Conservation (phyloP, 1,140 invertebrate species). For the Ceratina japonica region DNA sequence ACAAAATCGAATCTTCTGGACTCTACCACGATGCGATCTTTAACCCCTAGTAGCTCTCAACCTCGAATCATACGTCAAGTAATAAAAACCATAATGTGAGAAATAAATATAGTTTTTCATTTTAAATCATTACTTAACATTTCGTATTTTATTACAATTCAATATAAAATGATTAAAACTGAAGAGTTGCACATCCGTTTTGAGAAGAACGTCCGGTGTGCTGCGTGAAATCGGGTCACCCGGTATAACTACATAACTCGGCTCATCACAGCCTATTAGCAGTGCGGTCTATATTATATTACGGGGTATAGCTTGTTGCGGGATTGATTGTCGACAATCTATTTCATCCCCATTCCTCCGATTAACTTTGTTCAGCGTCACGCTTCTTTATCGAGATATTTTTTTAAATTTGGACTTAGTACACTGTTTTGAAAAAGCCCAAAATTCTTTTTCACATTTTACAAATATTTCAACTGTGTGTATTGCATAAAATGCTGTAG, state of each 20-base stretch:
- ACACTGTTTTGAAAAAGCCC: too few species aligned
- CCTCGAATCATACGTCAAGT: too few species aligned
- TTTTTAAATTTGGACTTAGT: not conserved
- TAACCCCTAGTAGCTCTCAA: too few species aligned
- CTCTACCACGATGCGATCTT: too few species aligned
- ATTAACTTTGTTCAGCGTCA: not conserved
- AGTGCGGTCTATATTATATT: slow-evolving; percentile 29
- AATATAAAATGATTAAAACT: not conserved
- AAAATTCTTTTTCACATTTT: too few species aligned
- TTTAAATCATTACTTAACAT: too few species aligned
- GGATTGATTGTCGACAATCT: slow-evolving; percentile 32
- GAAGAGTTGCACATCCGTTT: slow-evolving; percentile 30
- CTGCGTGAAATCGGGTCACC: slow-evolving; percentile 36
- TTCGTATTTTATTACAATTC: too few species aligned
- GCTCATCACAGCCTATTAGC: slow-evolving; percentile 35
- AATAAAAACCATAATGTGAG: too few species aligned
- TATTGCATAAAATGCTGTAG: too few species aligned
- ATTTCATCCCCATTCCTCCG: slow-evolving; percentile 15
- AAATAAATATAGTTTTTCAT: too few species aligned
- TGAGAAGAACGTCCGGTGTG: not conserved
- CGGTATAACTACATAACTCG: slow-evolving; percentile 35
- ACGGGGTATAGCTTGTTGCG: slow-evolving; percentile 17
- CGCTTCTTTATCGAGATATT: not conserved
- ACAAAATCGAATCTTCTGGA: slow-evolving; percentile 31
- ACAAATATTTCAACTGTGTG: too few species aligned